Evolutionary conservation across 2,113 vertebrate genomes (phyloP).

Genomic region (Pollimyrus isidori): DNA sequence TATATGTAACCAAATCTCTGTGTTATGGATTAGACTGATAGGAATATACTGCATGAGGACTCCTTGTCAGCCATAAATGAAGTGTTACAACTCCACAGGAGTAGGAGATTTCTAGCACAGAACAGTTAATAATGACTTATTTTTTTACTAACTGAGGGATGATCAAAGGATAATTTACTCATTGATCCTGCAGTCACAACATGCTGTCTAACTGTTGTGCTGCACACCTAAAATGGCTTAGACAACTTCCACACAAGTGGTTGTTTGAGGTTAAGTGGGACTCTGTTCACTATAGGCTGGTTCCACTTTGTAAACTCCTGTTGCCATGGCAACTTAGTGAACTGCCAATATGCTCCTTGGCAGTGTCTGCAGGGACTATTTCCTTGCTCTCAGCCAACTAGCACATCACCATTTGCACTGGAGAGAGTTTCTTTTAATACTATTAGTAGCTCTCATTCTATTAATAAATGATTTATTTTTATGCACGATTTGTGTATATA

Average conservation of each 20-base stretch:
- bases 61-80: background rate
- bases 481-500: background rate
- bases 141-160: background rate
- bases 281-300: slow-evolving; percentile 63
- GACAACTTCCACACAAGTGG: slow-evolving; percentile 55
- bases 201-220: slow-evolving; percentile 36
- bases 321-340: slow-evolving; percentile 74
- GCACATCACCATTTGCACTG: background rate
- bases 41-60: background rate
- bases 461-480: background rate
- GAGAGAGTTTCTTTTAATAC: background rate
- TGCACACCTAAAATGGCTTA: slow-evolving; percentile 54
- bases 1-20: background rate
- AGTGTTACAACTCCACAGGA: background rate
- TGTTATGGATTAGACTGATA: background rate
- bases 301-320: slow-evolving; percentile 71
- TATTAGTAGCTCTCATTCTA: background rate
- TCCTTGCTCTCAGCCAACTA: background rate
- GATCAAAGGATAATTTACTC: slow-evolving; percentile 34
- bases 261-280: slow-evolving; percentile 58
- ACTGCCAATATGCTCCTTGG: slow-evolving; percentile 58
- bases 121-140: background rate
- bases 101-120: background rate
- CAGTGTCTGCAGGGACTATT: background rate
- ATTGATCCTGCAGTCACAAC: slow-evolving; percentile 21